These are phyloP conservation scores for Scalopus aquaticus DNA, from an alignment of 2,113 vertebrate species.

Conservation along the genomic window DNA sequence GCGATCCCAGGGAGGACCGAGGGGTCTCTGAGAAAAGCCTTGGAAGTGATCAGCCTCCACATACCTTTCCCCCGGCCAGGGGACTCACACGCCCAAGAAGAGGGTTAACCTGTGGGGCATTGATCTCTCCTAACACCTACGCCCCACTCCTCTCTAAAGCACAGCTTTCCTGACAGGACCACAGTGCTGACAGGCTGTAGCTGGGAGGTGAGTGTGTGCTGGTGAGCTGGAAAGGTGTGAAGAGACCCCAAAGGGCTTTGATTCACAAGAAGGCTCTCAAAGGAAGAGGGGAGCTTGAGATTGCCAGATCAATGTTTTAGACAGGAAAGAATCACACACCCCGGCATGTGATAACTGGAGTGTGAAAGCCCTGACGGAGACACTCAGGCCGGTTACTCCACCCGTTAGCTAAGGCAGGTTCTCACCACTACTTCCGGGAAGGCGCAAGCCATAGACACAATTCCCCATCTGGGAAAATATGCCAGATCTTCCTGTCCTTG, in stretches of 20 bases:
- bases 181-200: background rate
- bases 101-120: background rate
- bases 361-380: constrained; percentile 8
- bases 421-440: constrained; percentile 51
- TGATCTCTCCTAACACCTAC: background rate
- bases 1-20: constrained; percentile 16
- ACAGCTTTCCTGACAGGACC: background rate
- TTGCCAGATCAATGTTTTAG: background rate
- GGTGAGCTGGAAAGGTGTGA: background rate
- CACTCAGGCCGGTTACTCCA: constrained; percentile 24
- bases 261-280: background rate
- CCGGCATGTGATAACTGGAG: background rate
- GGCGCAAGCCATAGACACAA: constrained; percentile 20
- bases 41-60: background rate
- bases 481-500: constrained; percentile 47
- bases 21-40: background rate
- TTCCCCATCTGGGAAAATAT: constrained; percentile 46
- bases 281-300: background rate
- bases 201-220: background rate
- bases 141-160: background rate
- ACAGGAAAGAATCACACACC: background rate
- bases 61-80: background rate
- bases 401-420: constrained; percentile 20
- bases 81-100: background rate
- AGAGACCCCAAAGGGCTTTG: background rate